These are phyloP conservation scores for Hafferia zeledoni DNA, from an alignment of 2,797 vertebrate species.

Conservation along the genomic window DNA sequence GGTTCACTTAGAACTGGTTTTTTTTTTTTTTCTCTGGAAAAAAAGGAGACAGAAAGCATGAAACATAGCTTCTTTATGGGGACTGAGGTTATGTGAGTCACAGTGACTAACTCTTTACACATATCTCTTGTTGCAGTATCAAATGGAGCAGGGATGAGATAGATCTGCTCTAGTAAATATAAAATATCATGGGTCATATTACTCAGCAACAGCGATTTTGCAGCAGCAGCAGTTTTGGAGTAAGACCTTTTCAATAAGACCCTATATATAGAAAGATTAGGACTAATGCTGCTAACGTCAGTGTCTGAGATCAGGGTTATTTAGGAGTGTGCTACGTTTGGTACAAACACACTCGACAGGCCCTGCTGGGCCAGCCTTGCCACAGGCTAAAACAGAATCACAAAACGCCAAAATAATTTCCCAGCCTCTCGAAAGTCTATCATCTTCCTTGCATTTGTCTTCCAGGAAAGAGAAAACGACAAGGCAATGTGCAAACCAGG, in stretches of 20 bases:
- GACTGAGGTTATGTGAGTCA: constrained; percentile 64
- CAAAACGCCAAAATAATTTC: constrained; percentile 1
- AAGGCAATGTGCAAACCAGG: background rate
- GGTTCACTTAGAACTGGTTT: constrained; percentile 61
- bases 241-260: constrained; percentile 68
- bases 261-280: constrained; percentile 50
- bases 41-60: constrained; percentile 44
- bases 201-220: constrained; percentile 73
- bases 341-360: rapidly evolving
- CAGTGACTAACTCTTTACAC: constrained; percentile 70
- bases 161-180: constrained; percentile 62
- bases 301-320: constrained; percentile 50
- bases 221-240: constrained; percentile 68
- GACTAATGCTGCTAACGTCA: background rate
- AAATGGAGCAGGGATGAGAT: constrained; percentile 67
- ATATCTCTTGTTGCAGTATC: constrained; percentile 69
- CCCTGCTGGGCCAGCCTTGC: background rate
- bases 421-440: background rate
- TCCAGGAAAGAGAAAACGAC: constrained; percentile 9
- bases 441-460: constrained; percentile 15
- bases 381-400: background rate
- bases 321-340: background rate
- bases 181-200: constrained; percentile 74
- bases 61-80: constrained; percentile 64
- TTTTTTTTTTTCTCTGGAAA: background rate